These are phyloP conservation scores for Schizothorax lantsangensis DNA, from an alignment of 2,797 vertebrate species.

Conservation along the genomic window DNA sequence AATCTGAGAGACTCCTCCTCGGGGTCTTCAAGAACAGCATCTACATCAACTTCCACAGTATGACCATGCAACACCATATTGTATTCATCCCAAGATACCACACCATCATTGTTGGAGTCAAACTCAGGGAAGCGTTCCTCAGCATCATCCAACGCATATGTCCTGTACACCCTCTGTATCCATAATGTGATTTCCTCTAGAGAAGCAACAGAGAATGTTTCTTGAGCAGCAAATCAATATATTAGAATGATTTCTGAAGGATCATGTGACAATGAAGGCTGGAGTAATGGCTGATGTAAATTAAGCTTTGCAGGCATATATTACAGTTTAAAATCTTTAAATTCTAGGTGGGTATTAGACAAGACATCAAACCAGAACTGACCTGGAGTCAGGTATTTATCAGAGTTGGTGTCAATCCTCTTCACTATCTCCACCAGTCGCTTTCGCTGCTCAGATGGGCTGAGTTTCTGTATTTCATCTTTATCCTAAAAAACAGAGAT, in stretches of 20 bases:
- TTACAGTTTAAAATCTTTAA: neutral
- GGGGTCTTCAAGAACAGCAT: slow-evolving; percentile 80
- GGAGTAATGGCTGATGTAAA: neutral
- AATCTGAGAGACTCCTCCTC: slow-evolving; percentile 93
- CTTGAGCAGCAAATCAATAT: neutral
- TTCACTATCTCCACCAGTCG: slow-evolving; percentile 84
- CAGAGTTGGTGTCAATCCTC: slow-evolving; percentile 86
- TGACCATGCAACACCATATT: slow-evolving; percentile 87
- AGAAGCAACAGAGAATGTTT: slow-evolving; percentile 55
- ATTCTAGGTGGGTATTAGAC: neutral
- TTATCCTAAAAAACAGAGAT: slow-evolving; percentile 77
- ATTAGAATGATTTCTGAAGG: neutral
- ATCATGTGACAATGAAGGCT: neutral
- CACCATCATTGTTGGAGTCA: slow-evolving; percentile 84
- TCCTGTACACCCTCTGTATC: slow-evolving; percentile 94
- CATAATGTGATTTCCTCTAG: slow-evolving; percentile 91
- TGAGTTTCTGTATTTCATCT: slow-evolving; percentile 84
- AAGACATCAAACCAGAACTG: neutral
- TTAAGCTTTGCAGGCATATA: neutral
- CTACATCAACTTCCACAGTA: slow-evolving; percentile 84
- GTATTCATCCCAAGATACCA: slow-evolving; percentile 93
- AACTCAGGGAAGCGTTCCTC: slow-evolving; percentile 88
- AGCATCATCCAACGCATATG: slow-evolving; percentile 91
- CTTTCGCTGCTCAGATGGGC: slow-evolving; percentile 82
- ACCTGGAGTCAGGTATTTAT: slow-evolving; percentile 87